Conservation (phyloP, 2,888 invertebrate genomes). For the Drosophila lacicola region DNA sequence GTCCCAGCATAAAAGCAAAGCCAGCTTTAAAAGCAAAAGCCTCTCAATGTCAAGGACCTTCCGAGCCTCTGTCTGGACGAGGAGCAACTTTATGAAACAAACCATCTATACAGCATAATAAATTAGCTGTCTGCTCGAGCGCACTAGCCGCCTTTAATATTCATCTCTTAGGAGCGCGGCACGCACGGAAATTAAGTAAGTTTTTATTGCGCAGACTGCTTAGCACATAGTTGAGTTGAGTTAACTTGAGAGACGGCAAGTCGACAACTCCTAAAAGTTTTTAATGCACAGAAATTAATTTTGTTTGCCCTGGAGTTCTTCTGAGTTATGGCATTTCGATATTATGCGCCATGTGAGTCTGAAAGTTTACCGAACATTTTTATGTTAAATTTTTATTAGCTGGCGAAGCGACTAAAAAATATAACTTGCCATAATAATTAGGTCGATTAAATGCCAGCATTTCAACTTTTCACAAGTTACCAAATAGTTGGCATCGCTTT, state of each 20-base stretch:
- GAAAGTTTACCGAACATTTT: conserved; percentile 28
- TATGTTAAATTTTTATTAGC: conserved; percentile 66
- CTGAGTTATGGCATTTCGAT: conserved; percentile 73
- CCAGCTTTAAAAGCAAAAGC: conserved; percentile 2
- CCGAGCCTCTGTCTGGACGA: not conserved
- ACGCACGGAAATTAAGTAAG: conserved; percentile 54
- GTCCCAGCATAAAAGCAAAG: conserved; percentile 8
- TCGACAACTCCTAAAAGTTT: conserved; percentile 53
- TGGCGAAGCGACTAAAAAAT: conserved; percentile 35
- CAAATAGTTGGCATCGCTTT: conserved; percentile 70
- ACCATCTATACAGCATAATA: conserved; percentile 55
- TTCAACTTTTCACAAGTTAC: conserved; percentile 53
- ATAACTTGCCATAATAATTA: conserved; percentile 66
- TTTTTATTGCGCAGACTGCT: conserved; percentile 42
- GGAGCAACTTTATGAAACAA: conserved; percentile 22
- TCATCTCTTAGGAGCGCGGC: conserved; percentile 42
- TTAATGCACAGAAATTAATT: conserved; percentile 72
- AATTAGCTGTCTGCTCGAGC: conserved; percentile 41
- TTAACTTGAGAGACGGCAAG: conserved; percentile 26
- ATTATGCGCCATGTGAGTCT: conserved; percentile 61
- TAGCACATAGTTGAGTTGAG: conserved; percentile 32
- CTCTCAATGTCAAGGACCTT: conserved; percentile 54
- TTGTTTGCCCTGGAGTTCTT: conserved; percentile 55
- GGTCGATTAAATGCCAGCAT: conserved; percentile 69
- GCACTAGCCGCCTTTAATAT: conserved; percentile 49